phyloP scores from a whole-genome alignment of 1,140 invertebrate species.

The Sarcophaga peregrina region DNA sequence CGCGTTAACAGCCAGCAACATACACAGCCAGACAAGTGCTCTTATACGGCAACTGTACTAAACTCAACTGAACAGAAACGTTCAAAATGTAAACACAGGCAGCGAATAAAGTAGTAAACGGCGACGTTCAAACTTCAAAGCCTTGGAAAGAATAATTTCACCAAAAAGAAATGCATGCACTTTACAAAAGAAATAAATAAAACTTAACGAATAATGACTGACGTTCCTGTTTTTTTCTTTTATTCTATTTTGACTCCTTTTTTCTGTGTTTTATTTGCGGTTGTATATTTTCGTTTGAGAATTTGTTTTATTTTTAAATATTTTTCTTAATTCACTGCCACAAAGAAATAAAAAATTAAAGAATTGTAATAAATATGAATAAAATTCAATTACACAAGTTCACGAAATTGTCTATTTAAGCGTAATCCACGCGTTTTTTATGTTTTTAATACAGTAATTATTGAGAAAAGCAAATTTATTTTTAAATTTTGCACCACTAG shows the following conservation, averaged over 20 bases:
- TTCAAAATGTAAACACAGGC: neutral
- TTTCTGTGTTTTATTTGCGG: neutral
- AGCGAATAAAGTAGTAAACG: neutral
- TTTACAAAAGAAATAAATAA: too few species aligned
- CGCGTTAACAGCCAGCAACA: neutral
- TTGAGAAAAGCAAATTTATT: neutral
- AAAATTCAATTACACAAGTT: neutral
- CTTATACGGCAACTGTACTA: conserved; percentile 11
- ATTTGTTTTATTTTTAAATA: neutral
- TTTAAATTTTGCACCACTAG: neutral
- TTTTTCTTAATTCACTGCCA: neutral
- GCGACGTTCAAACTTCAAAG: neutral
- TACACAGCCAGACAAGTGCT: neutral
- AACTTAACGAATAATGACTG: too few species aligned
- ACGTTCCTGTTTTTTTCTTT: neutral
- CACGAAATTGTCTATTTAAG: neutral
- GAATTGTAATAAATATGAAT: too few species aligned
- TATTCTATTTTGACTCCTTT: neutral
- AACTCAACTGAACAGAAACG: conserved; percentile 9
- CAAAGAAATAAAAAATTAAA: too few species aligned
- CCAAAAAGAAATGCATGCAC: too few species aligned
- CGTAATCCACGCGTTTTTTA: neutral
- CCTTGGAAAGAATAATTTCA: too few species aligned
- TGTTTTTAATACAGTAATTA: neutral
- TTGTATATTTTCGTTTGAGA: too few species aligned